Conservation (phyloP, 2,113 vertebrate genomes). For the Gnathonemus echidnorhynchus region DNA sequence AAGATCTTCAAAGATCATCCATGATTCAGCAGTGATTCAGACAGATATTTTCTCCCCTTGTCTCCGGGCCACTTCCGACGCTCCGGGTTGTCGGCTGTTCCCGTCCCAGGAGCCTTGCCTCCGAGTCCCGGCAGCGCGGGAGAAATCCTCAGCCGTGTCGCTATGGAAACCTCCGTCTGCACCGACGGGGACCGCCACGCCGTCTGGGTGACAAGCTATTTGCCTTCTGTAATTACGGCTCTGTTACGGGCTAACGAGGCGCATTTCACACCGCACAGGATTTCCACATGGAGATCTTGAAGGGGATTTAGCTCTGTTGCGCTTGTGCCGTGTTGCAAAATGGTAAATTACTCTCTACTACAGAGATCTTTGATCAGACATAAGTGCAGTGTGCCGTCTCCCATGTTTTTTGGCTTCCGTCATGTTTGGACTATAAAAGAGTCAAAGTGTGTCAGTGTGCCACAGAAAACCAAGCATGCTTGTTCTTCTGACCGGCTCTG, state of each 20-base stretch:
- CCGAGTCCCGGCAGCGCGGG: neutral
- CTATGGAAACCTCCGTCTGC: slow-evolving; percentile 18
- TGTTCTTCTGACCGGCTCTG: neutral
- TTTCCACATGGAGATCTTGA: neutral
- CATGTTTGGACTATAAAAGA: neutral
- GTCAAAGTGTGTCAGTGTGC: neutral
- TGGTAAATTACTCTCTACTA: neutral
- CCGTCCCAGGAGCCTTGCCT: neutral
- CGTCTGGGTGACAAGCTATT: slow-evolving; percentile 5
- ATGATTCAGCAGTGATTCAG: neutral
- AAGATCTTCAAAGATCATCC: neutral
- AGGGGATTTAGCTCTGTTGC: neutral
- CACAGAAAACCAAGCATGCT: neutral
- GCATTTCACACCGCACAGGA: neutral
- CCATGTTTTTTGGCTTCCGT: neutral
- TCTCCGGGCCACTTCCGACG: neutral
- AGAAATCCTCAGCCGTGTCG: neutral
- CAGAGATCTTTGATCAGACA: neutral
- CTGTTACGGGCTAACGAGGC: neutral
- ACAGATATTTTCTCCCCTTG: neutral
- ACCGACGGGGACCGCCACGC: neutral
- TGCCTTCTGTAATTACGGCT: neutral
- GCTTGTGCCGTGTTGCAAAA: neutral
- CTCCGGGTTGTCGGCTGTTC: neutral
- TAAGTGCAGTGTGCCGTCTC: neutral